phyloP scores from a whole-genome alignment of 2,113 vertebrate genomes.

The Archocentrus centrarchus region DNA sequence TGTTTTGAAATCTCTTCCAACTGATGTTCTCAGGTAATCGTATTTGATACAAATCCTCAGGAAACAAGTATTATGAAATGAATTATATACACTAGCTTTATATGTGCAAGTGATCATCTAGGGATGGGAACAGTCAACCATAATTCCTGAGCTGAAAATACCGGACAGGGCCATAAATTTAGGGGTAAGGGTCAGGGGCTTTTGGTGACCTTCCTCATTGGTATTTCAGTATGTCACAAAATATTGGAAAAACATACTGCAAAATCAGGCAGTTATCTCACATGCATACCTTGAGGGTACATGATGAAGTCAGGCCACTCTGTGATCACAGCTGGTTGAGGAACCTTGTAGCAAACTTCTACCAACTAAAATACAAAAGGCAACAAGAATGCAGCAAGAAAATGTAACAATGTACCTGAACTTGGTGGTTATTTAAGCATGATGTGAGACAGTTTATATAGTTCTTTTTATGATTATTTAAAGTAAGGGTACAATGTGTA shows the following conservation, averaged over 20 bases:
- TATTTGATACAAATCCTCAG: not conserved
- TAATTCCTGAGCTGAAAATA: not conserved
- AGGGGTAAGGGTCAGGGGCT: not conserved
- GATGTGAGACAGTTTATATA: not conserved
- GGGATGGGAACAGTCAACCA: not conserved
- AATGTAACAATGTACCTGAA: not conserved
- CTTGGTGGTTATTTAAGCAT: not conserved
- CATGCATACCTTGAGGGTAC: too few relatives aligned
- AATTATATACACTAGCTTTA: not conserved
- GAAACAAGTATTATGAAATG: not conserved
- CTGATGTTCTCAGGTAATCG: not conserved
- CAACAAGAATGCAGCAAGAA: too few relatives aligned
- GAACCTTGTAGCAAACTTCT: too few relatives aligned
- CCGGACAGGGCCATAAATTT: not conserved
- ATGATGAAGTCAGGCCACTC: too few relatives aligned
- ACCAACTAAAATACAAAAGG: too few relatives aligned
- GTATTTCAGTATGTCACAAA: not conserved
- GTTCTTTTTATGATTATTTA: not conserved
- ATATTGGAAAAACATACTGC: not conserved
- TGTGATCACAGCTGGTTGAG: too few relatives aligned
- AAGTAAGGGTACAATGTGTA: not conserved
- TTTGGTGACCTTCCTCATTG: slow-evolving; percentile 31
- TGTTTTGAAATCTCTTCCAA: not conserved
- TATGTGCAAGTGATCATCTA: not conserved
- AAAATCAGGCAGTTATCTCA: not conserved